Base-by-base conservation (phyloP, 2,797 vertebrate genomes). In the Leptatherina wallacei region DNA sequence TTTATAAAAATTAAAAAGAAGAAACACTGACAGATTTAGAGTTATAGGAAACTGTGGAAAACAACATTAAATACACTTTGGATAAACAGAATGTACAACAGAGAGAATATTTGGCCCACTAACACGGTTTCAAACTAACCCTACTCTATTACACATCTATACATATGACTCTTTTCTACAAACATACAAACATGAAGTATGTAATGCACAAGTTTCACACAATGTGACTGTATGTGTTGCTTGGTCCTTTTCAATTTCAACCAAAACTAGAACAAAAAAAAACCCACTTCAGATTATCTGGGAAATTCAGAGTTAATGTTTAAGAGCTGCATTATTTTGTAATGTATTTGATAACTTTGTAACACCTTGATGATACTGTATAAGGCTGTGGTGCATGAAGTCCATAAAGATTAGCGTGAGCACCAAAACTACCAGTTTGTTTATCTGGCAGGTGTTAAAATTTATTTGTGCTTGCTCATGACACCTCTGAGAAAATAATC, bases 401-500 rank as follows among this genome's bases (percentile, higher is more conserved):
- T 82, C 61, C 20, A 42, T 56, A 54, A 62, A 57, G 47, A 61
- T 20, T 40, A 70, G 20, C 22, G 13, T 32, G 70, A 68, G 61
- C 66, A 80, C 56, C 30, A 29, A 73, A 61, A 59, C 67, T 47
- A 33, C 27, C 24, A 32, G 52, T 30, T 49, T 10, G 32, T 49
- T 61, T 33, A 40, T 58, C 16, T 14, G 38, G 40, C 33, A 68
- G 24, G 30, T 75, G 62, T 54, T 55, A 44, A 78, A 67, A 83
- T 92, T 82, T 94, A 93, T 71, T 92, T 88, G 68, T 88, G 81
- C 65, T 91, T 85, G 61, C 80, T 85, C 82, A 93, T 78, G 80
- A 91, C 16, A 3, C 84, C 86, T 68, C 75, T 90, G 73, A 95
- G 90, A 83, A 94, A 93, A 80, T 94, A 90, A 33, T 94, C 92